Percentiles rank a stretch among this genome's conserved stretches.
Conservation (phyloP, 2,797 vertebrate species). For the Sebastes iracundus region DNA sequence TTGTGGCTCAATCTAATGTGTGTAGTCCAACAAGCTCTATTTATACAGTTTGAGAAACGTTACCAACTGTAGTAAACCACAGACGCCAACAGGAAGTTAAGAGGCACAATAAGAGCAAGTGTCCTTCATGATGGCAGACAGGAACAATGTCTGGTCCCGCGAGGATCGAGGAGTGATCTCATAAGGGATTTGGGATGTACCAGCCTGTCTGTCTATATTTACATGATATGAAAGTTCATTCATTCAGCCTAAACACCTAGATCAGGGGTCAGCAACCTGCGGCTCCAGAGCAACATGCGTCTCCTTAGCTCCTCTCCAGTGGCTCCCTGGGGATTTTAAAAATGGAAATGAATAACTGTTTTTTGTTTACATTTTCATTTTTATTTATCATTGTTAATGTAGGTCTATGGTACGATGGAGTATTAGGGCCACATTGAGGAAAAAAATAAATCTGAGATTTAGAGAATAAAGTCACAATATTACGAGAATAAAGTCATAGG, state of each 20-base stretch:
- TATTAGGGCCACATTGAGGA: too few species aligned
- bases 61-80: background rate
- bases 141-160: background rate
- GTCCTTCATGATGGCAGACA: background rate
- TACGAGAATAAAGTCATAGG: too few species aligned
- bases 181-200: background rate
- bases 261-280: too few species aligned
- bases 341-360: too few species aligned
- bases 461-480: too few species aligned
- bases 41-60: background rate
- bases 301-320: too few species aligned
- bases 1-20: background rate
- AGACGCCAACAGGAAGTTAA: background rate
- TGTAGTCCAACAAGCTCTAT: background rate
- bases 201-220: background rate
- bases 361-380: too few species aligned
- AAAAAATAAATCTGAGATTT: too few species aligned
- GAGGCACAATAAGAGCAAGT: background rate
- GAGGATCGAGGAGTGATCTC: background rate
- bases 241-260: background rate
- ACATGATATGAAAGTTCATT: background rate
- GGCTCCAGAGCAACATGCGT: too few species aligned
- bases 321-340: too few species aligned
- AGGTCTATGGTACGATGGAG: too few species aligned
- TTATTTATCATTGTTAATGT: too few species aligned